phyloP scores from a whole-genome alignment of 2,888 invertebrate genomes.

The Cryptus armator region DNA sequence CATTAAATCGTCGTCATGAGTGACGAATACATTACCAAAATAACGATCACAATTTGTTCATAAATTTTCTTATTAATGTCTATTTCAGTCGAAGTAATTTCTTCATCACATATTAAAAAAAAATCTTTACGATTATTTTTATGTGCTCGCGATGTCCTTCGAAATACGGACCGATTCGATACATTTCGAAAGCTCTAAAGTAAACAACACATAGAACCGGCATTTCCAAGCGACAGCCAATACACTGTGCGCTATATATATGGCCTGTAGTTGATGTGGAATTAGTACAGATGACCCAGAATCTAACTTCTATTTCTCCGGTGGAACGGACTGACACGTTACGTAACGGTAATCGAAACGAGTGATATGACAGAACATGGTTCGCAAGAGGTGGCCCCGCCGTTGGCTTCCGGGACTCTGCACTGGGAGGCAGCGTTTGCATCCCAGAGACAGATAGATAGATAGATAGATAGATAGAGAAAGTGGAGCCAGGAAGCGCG shows the following conservation, averaged over 20 bases:
- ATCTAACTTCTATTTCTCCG: conserved; percentile 19
- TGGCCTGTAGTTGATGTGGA: conserved; percentile 20
- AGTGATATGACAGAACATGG: conserved; percentile 25
- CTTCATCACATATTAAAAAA: too few species aligned
- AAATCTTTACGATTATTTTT: too few species aligned
- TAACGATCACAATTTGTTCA: too few species aligned
- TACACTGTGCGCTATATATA: background rate
- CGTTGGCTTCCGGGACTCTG: conserved; percentile 29
- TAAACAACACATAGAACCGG: background rate
- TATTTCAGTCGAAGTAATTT: too few species aligned
- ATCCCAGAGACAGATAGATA: conserved; percentile 14
- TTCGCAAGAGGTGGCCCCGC: conserved; percentile 4
- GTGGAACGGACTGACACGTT: background rate
- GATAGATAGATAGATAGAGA: conserved; percentile 4
- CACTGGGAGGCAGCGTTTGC: conserved; percentile 2
- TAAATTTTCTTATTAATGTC: too few species aligned
- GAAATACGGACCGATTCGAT: background rate
- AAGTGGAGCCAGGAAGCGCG: conserved; percentile 39
- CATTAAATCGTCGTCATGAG: too few species aligned
- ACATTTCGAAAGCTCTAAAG: background rate
- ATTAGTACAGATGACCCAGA: conserved; percentile 45
- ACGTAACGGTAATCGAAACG: conserved; percentile 40
- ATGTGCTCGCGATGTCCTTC: too few species aligned
- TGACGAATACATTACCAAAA: too few species aligned
- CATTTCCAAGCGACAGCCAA: background rate